phyloP scores from a whole-genome alignment of 2,113 vertebrate genomes.

The Oncorhynchus mykiss region DNA sequence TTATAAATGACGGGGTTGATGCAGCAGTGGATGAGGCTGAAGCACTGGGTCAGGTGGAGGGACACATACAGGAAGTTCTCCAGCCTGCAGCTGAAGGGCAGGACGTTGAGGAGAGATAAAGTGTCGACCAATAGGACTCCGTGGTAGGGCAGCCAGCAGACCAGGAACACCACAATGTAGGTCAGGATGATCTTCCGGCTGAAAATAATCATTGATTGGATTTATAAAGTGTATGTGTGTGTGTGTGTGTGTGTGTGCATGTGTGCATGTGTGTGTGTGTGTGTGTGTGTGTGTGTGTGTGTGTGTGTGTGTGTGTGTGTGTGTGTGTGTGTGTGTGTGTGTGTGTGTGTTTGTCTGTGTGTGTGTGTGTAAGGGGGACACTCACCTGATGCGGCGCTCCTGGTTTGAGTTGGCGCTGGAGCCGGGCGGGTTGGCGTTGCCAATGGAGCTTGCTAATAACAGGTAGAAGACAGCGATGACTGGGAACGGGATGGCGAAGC shows the following conservation, averaged over 20 bases:
- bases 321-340: too few relatives aligned
- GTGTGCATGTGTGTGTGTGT: too few relatives aligned
- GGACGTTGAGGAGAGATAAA: constrained; percentile 74
- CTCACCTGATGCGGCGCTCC: constrained; percentile 67
- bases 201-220: constrained; percentile 20
- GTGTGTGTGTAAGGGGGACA: too few relatives aligned
- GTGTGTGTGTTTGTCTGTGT: accelerated
- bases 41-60: constrained; percentile 85
- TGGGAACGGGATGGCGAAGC: constrained; percentile 85
- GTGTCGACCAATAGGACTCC: constrained; percentile 81
- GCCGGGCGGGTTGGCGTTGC: constrained; percentile 68
- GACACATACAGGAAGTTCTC: constrained; percentile 83
- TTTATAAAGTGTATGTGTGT: too few relatives aligned
- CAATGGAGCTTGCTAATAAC: constrained; percentile 77
- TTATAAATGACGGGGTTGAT: constrained; percentile 89
- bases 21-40: constrained; percentile 88
- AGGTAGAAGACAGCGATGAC: constrained; percentile 83
- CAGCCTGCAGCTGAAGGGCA: constrained; percentile 84
- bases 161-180: constrained; percentile 85
- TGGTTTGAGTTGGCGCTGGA: constrained; percentile 67
- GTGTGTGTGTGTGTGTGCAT: too few relatives aligned
- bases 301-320: too few relatives aligned
- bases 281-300: too few relatives aligned
- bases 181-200: constrained; percentile 83
- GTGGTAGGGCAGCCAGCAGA: constrained; percentile 92